Evolutionary conservation across 2,797 vertebrate species (phyloP).

Genomic region (Takifugu ocellatus): DNA sequence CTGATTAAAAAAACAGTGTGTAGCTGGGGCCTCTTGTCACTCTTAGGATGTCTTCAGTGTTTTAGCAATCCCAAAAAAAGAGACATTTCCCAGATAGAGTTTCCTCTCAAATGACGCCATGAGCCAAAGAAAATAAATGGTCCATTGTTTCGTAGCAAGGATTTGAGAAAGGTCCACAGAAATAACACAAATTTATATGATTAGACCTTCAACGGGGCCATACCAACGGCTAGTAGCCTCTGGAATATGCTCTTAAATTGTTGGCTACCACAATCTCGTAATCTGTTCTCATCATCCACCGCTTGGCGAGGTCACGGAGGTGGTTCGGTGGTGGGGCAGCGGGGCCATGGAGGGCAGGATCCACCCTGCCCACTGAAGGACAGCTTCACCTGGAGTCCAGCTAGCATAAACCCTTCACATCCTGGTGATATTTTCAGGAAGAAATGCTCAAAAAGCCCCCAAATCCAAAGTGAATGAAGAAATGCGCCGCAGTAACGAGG

Average conservation of each 20-base stretch:
- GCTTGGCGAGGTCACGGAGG: no score
- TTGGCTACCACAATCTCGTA: background rate
- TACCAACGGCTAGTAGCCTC: background rate
- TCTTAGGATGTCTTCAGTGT: background rate
- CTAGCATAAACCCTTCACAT: no score
- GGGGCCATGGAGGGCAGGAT: no score
- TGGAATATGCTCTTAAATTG: background rate
- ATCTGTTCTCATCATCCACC: no score
- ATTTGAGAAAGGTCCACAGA: background rate
- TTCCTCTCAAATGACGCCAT: background rate
- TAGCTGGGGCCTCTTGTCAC: background rate
- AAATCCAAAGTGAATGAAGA: no score
- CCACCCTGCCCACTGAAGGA: no score
- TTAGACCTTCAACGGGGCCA: background rate
- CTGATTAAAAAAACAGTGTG: background rate
- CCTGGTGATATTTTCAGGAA: no score
- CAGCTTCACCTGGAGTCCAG: no score
- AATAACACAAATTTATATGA: no score
- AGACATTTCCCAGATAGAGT: background rate
- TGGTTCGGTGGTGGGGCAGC: no score
- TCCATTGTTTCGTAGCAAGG: background rate
- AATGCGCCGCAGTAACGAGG: no score
- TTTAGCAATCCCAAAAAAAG: background rate
- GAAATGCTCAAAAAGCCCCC: no score
- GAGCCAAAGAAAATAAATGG: background rate